Conservation (phyloP, 2,888 invertebrate species). For the Drosophila borborema region DNA sequence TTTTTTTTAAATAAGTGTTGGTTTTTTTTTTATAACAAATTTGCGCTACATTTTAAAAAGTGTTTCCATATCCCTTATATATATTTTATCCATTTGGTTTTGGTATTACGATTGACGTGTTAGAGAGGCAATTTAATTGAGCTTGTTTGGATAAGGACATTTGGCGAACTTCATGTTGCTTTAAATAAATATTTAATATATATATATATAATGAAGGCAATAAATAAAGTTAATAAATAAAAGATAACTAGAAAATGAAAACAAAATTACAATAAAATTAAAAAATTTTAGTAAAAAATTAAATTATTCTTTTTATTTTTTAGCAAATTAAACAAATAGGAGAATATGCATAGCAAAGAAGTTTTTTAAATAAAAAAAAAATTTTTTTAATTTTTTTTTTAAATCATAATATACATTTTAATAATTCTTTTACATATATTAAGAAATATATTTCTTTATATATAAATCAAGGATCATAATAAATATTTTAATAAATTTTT, state of each 20-base stretch:
- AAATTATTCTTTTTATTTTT: no score
- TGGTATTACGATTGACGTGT: slow-evolving; percentile 40
- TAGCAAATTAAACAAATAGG: no score
- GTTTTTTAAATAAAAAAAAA: background rate
- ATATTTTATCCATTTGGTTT: slow-evolving; percentile 30
- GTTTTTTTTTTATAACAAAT: slow-evolving; percentile 50
- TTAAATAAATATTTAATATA: background rate
- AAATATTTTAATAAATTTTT: background rate
- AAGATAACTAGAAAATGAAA: background rate
- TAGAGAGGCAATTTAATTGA: slow-evolving; percentile 55
- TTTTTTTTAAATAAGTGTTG: slow-evolving; percentile 8
- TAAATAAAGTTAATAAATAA: no score
- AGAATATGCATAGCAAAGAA: no score
- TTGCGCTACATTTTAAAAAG: slow-evolving; percentile 58
- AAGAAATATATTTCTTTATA: background rate
- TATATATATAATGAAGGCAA: no score
- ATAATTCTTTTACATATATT: no score
- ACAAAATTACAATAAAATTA: no score
- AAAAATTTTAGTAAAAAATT: no score
- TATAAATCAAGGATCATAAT: background rate
- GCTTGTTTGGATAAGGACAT: slow-evolving; percentile 34
- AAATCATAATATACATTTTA: background rate
- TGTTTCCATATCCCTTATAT: slow-evolving; percentile 45
- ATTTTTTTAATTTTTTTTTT: no score
- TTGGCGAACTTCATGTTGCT: background rate